Percentiles rank a stretch among this genome's conserved stretches.
Evolutionary conservation across 2,113 vertebrate genomes (phyloP).

Genomic region (Arizona elegans): DNA sequence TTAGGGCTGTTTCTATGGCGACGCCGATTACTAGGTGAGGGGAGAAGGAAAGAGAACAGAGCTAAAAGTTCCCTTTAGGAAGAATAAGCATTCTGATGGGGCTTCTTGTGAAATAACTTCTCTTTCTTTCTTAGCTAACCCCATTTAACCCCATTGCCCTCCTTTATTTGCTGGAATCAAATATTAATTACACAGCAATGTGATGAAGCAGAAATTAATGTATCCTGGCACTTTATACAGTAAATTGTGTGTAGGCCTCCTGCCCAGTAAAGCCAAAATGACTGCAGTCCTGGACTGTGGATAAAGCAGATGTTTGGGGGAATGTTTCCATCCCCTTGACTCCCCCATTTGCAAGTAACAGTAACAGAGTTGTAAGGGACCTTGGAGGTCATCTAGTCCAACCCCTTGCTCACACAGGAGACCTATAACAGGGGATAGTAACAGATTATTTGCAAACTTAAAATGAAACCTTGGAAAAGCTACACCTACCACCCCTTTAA

Average conservation of each 20-base stretch:
- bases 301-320: neutral
- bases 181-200: slow-evolving; percentile 40
- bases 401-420: too few species aligned
- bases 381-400: too few species aligned
- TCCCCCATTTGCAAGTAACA: neutral
- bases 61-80: slow-evolving; percentile 3
- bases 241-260: neutral
- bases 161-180: slow-evolving; percentile 51
- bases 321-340: neutral
- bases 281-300: neutral
- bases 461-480: neutral
- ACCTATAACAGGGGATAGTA: neutral
- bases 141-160: slow-evolving; percentile 49
- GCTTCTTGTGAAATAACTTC: slow-evolving; percentile 20
- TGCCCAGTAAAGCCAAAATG: neutral
- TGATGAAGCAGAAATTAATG: slow-evolving; percentile 40
- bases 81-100: neutral
- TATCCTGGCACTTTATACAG: fast-evolving
- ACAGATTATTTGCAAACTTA: neutral
- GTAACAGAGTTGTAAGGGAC: too few species aligned
- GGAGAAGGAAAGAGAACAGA: neutral
- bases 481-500: fast-evolving
- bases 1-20: slow-evolving; percentile 4
- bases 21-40: neutral
- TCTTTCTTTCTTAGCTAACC: neutral